Evolutionary conservation across 2,888 invertebrate species (phyloP).

Genomic region (Pimpla rufipes): DNA sequence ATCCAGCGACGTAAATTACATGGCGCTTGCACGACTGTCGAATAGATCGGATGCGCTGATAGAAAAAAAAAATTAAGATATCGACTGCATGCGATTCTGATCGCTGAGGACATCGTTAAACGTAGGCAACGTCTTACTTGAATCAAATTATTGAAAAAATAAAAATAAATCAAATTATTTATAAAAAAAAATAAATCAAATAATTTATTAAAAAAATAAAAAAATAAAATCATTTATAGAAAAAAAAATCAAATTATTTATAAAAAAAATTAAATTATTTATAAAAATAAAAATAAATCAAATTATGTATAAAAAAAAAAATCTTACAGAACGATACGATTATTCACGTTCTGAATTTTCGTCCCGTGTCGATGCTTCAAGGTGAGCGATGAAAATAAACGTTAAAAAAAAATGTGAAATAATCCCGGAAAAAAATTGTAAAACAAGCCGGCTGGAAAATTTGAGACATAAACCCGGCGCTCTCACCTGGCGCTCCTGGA

Average conservation of each 20-base stretch:
- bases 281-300: too few relatives aligned
- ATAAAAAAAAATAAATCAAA: too few relatives aligned
- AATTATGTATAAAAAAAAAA: too few relatives aligned
- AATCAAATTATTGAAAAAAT: not conserved
- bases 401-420: too few relatives aligned
- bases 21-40: not conserved
- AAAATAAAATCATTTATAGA: too few relatives aligned
- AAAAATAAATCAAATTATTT: too few relatives aligned
- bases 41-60: not conserved
- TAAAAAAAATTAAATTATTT: too few relatives aligned
- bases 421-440: not conserved
- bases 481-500: slow-evolving; percentile 54
- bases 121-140: not conserved
- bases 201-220: too few relatives aligned
- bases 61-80: not conserved
- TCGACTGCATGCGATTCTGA: not conserved
- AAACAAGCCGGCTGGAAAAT: slow-evolving; percentile 53
- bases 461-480: slow-evolving; percentile 41
- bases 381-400: not conserved
- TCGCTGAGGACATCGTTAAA: not conserved
- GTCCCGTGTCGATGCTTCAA: not conserved
- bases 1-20: slow-evolving; percentile 2
- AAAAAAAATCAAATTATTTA: too few relatives aligned
- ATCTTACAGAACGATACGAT: too few relatives aligned
- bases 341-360: not conserved